Evolutionary conservation across 2,113 vertebrate species (phyloP).

Genomic region (Istiophorus platypterus): DNA sequence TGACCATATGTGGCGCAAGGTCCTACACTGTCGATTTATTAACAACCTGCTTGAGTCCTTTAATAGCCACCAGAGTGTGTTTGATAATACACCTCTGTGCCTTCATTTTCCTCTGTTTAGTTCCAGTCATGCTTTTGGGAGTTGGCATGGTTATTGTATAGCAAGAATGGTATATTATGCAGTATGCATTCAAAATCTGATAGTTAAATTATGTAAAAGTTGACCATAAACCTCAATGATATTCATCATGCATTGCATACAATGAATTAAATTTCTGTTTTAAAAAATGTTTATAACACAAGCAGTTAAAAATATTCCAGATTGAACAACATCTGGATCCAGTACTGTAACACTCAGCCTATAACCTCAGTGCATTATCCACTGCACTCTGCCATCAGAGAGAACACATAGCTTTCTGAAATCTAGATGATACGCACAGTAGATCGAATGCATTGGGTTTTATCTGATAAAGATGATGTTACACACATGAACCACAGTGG

Average conservation of each 20-base stretch:
- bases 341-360: not conserved
- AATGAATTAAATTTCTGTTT: not conserved
- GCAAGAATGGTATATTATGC: slow-evolving; percentile 8
- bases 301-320: not conserved
- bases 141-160: slow-evolving; percentile 20
- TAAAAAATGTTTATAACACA: not conserved
- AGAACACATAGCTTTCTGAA: slow-evolving; percentile 14
- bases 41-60: slow-evolving; percentile 50
- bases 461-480: slow-evolving; percentile 18
- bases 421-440: not conserved
- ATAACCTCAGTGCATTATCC: slow-evolving; percentile 9
- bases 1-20: slow-evolving; percentile 12
- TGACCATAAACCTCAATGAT: not conserved
- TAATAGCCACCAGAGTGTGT: slow-evolving; percentile 67
- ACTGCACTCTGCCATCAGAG: slow-evolving; percentile 13
- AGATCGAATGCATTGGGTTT: not conserved
- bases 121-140: slow-evolving; percentile 24
- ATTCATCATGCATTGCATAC: not conserved
- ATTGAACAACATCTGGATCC: slow-evolving; percentile 24
- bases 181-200: not conserved
- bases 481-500: slow-evolving; percentile 17
- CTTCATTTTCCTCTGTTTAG: slow-evolving; percentile 66
- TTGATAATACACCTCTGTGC: slow-evolving; percentile 73
- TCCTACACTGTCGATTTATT: slow-evolving; percentile 20
- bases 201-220: not conserved